Base-by-base conservation (phyloP, 2,888 invertebrate genomes). In the Corbicula japonica region DNA sequence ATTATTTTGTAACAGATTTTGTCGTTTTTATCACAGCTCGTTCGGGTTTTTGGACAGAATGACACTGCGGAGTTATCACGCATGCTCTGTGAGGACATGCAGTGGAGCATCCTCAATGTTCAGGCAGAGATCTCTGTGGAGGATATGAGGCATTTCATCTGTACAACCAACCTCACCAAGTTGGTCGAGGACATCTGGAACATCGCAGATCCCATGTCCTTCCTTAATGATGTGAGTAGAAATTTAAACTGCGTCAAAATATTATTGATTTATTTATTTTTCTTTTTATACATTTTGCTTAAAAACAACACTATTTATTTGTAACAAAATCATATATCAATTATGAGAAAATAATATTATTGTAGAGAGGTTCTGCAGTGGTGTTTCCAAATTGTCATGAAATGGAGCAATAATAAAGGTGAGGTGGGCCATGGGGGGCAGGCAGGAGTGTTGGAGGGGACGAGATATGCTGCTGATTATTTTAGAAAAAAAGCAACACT, bases 111-210 rank as follows among this genome's bases (percentile, higher is more conserved):
- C n/a, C n/a, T 63, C 12, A 38, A 56, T 41, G 44, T 73, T 6
- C 15, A 26, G 8, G 26, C 0, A 18, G 56, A 52, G 35, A 87
- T 87, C 4, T 86, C 87, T 10, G 73, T 80, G 12, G 58, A 35
- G 2, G 76, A 87, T 4, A 77, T 90, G 28, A 80, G 84, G 28
- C 60, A 34, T 3, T 62, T 80, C 38, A 35, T 90, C 2, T 90
- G 90, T 79, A 58, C 68, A 4, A 86, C 86, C 0, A 76, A 89
- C 80, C 87, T 87, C 85, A 66, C 78, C 6, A 41, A 48, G 10
- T 63, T 83, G 3, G 44, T 76, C 6, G 18, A 38, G 12, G 76
- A 86, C 18, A 15, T 88, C 12, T 41, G 54, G n/a, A 65, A 73
- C 0, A 21, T 56, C 12, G 56, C 79, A 5, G 71, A 83, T 28